Conservation (phyloP, 2,888 invertebrate species). For the Belgica antarctica region DNA sequence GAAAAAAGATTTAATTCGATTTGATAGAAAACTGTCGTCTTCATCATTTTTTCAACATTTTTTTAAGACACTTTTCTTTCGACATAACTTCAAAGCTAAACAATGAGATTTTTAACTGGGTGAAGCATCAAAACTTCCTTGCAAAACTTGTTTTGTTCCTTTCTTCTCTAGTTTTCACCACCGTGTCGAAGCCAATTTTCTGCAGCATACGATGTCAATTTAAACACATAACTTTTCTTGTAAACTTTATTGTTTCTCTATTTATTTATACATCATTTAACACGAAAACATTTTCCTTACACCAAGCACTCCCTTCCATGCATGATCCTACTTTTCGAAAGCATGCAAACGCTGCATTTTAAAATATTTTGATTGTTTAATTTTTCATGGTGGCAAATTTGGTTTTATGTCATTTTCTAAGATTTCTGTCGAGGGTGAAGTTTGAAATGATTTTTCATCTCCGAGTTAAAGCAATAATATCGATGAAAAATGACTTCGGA, state of each 20-base stretch:
- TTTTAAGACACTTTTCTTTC: too few species aligned
- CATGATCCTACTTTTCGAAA: constrained; percentile 1
- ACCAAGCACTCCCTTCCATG: not conserved
- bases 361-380: constrained; percentile 43
- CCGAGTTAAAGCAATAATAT: constrained; percentile 20
- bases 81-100: too few species aligned
- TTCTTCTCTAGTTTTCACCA: too few species aligned
- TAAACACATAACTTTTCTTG: constrained; percentile 19
- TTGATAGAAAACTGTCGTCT: too few species aligned
- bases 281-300: constrained; percentile 17
- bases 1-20: too few species aligned
- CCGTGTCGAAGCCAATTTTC: constrained; percentile 26
- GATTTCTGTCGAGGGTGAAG: not conserved
- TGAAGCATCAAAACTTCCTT: too few species aligned
- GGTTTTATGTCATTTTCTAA: constrained; percentile 5
- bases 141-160: too few species aligned
- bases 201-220: constrained; percentile 28
- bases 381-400: constrained; percentile 42
- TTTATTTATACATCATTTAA: constrained; percentile 42
- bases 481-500: constrained; percentile 32
- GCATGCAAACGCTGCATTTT: constrained; percentile 32
- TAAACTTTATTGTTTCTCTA: too few species aligned
- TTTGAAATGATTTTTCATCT: not conserved
- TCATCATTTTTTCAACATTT: too few species aligned
- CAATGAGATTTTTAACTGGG: too few species aligned